A percentile compares a stretch with the other conserved stretches of the same genome.
These are phyloP conservation scores for Cyrtodaria siliqua DNA, from an alignment of 2,888 invertebrate species.

Conservation along the genomic window DNA sequence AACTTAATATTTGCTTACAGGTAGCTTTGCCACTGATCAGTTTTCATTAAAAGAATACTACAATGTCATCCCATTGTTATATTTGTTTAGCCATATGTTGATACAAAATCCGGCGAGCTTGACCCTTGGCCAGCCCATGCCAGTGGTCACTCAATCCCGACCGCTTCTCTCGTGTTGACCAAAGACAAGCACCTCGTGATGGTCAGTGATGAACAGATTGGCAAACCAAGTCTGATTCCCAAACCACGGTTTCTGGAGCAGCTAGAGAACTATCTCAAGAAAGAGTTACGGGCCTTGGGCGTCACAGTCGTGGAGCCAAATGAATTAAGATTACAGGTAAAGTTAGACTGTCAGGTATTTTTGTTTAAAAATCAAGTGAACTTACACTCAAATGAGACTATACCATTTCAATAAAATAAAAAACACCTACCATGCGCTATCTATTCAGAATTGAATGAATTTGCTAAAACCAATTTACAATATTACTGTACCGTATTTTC, in stretches of 20 bases:
- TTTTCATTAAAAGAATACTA: no score
- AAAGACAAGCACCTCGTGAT: slow-evolving; percentile 83
- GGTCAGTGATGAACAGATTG: slow-evolving; percentile 80
- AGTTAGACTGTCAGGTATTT: no score
- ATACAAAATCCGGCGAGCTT: slow-evolving; percentile 82
- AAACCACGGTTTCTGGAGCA: slow-evolving; percentile 85
- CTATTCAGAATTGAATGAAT: no score
- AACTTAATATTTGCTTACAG: no score
- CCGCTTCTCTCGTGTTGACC: slow-evolving; percentile 78
- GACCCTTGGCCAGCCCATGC: slow-evolving; percentile 86
- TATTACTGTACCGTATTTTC: no score
- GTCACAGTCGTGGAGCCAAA: slow-evolving; percentile 82
- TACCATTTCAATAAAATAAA: no score
- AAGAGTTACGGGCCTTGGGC: slow-evolving; percentile 83
- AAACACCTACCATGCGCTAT: no score
- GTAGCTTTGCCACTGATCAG: no score
- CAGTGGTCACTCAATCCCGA: slow-evolving; percentile 79
- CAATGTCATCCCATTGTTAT: no score
- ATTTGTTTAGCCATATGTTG: slow-evolving; percentile 83
- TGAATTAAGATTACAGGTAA: slow-evolving; percentile 84
- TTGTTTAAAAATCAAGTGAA: no score
- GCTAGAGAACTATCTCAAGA: slow-evolving; percentile 84
- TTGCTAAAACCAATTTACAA: no score
- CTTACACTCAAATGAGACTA: no score
- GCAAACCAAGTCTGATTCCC: slow-evolving; percentile 82